Evolutionary conservation across 2,888 invertebrate species (phyloP), one percentile per base, ranked within the genome.

Genomic region (Noctuana brunneofusca): DNA sequence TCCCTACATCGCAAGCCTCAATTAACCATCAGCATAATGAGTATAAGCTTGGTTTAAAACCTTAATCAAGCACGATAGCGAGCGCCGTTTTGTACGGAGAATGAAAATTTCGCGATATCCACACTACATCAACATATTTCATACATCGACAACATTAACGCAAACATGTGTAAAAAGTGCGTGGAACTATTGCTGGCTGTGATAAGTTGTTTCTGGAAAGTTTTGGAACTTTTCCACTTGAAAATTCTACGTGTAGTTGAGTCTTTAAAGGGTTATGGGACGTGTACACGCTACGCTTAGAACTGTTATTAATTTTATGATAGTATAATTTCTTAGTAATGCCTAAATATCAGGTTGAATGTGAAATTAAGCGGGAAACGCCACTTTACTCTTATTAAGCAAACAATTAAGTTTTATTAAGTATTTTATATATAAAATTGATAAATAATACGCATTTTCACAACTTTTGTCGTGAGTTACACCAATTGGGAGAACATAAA

Each of bases 1-100:
- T 30, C 9, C 11, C 11, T 32, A 35, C n/a, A 35, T 35, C 38
- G 38, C 6, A 14, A 38, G 16, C 14, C 38, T 38, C 16, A 38
- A 38, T 38, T 38, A 38, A 38, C 38, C 38, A 38, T n/a, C 38
- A 38, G 38, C 38, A 14, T 38, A n/a, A 38, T 38, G 38, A 38
- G 38, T 6, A 14, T 38, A 14, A 38, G 38, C 38, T 38, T 38
- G 38, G 16, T 38, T 14, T 14, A 14, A 14, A 38, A 14, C 38
- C 6, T 38, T 38, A 38, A 38, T 38, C 38, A 38, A 38, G 14
- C 38, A 38, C 38, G 38, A 38, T 38, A 38, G 6, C n/a, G 35
- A 14, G 38, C 8, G 14, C 38, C 14, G 38, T 38, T 38, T 38
- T 38, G 38, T 6, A 38, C 18, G 11, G 11, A 46, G 46, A 20